Evolutionary conservation across 2,113 vertebrate genomes (phyloP).

Genomic region (Antidorcas marsupialis): DNA sequence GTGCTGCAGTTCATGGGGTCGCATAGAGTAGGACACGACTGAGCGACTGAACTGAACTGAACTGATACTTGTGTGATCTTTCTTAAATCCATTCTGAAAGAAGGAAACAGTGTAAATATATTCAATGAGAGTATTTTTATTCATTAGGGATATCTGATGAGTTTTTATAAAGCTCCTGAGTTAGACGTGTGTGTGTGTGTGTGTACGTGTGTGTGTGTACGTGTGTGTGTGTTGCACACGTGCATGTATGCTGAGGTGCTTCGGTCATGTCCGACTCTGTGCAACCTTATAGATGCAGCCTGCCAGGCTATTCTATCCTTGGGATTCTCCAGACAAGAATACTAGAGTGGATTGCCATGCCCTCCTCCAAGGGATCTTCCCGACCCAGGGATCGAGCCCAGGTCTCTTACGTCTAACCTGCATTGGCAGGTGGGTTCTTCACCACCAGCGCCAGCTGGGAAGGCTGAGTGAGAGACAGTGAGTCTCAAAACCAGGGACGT

Average conservation of each 20-base stretch:
- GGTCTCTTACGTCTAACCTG: neutral
- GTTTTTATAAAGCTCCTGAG: neutral
- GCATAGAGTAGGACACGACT: too few species aligned
- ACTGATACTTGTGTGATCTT: neutral
- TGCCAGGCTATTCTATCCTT: neutral
- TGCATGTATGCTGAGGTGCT: neutral
- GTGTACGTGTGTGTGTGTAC: accelerated
- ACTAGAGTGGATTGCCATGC: neutral
- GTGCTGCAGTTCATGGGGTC: too few species aligned
- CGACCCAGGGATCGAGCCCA: accelerated
- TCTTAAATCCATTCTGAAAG: neutral
- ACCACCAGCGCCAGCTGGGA: neutral
- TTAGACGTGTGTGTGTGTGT: neutral
- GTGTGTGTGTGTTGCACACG: accelerated
- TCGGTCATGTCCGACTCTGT: accelerated
- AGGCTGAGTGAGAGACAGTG: neutral
- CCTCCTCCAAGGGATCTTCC: neutral
- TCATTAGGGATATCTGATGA: neutral
- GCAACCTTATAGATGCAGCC: neutral
- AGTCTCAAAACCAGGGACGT: neutral
- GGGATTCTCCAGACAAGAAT: neutral
- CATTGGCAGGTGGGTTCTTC: neutral
- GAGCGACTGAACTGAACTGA: too few species aligned
- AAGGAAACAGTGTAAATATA: neutral
- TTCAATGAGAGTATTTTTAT: neutral